phyloP scores from a whole-genome alignment of 2,797 vertebrate species.

The Takifugu rubripes region DNA sequence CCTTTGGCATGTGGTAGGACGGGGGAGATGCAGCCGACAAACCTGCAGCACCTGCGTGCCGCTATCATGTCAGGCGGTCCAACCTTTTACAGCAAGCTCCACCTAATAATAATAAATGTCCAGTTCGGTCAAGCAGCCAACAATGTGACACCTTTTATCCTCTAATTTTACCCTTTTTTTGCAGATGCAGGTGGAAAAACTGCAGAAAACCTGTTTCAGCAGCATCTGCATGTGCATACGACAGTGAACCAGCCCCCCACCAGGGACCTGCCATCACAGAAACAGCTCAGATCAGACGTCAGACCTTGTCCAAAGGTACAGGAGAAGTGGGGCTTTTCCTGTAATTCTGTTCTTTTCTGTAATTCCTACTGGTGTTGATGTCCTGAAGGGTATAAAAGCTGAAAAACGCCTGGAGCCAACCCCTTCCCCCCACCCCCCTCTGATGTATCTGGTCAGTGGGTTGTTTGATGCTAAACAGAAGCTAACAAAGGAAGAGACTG shows the following conservation, averaged over 20 bases:
- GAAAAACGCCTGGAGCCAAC: conserved; percentile 41
- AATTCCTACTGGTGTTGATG: neutral
- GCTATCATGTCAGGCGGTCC: no score
- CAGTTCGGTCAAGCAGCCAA: no score
- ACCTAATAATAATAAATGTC: no score
- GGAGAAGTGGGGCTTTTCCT: no score
- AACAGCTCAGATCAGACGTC: neutral
- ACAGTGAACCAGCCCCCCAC: conserved; percentile 5
- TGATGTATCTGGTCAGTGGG: conserved; percentile 25
- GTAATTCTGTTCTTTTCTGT: neutral
- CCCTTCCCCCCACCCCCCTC: conserved; percentile 19
- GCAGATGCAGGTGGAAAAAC: neutral
- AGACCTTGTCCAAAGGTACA: no score
- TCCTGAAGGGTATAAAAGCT: neutral
- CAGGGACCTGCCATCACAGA: conserved; percentile 3
- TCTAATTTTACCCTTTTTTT: neutral
- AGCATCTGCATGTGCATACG: conserved; percentile 11
- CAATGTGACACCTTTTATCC: neutral
- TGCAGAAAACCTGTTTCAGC: conserved; percentile 6
- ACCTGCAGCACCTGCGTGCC: no score
- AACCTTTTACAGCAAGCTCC: no score
- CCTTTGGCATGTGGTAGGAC: no score
- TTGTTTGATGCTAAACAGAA: conserved; percentile 50
- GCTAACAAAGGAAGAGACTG: conserved; percentile 31
- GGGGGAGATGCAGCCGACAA: no score